Base-by-base conservation (phyloP, 2,888 invertebrate species). In the Malthinus flaveolus region DNA sequence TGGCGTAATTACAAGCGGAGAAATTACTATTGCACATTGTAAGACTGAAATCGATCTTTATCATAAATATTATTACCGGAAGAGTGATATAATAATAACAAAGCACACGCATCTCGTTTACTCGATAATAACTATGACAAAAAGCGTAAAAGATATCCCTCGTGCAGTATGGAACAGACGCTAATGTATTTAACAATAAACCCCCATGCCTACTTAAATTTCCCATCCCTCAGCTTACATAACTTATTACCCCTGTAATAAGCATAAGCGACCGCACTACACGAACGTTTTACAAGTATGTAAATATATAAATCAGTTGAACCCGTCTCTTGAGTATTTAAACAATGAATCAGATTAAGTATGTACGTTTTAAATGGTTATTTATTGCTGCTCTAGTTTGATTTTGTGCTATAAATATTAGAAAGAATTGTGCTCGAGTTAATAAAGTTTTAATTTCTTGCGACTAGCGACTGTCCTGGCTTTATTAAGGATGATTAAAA, bases 221-320 rank as follows among this genome's bases (percentile, higher is more conserved):
- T 47, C 52, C 50, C 48, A 36, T 32, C 48, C 61, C 59, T 49
- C 32, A 33, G 31, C 35, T 34, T 34, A 13, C 58, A 10, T 55
- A 59, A 58, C 50, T 57, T 61, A 63, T 61, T 58, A 47, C 56
- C 57, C 57, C 57, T 32, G 56, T 56, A 60, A 56, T 56, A 57
- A 57, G 54, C 57, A 50, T 56, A 57, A 54, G 49, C 53, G 42
- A 57, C 61, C 61, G 54, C 61, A 54, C 10, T 54, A 34, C 57
- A 53, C 49, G 53, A 58, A 62, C 63, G 49, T 56, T 56, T 66
- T 64, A 67, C 64, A 64, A 67, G 64, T 61, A 61, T 67, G 67
- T 66, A 67, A 67, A 67, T 62, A 67, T 53, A 67, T 66, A 67
- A 67, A 67, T 67, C 67, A 66, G 49, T 32, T 34, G 45, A 59